Evolutionary conservation across 35 echinoderm and acorn worm genomes (phyloP).

Genomic region (Patiria miniata): DNA sequence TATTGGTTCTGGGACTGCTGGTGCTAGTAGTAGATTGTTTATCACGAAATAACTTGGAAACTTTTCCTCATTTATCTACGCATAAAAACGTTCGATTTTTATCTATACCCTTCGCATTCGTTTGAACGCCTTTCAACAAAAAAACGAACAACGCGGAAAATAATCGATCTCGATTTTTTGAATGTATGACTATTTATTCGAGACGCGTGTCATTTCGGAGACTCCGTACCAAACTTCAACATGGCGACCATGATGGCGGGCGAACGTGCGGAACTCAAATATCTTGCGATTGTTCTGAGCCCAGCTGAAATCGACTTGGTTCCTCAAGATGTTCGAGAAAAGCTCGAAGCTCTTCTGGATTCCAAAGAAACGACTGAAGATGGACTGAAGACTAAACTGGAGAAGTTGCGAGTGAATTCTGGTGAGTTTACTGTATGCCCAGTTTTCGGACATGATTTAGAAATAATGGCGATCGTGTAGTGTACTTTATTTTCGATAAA

Average conservation of each 20-base stretch:
- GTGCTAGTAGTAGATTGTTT: too few species aligned
- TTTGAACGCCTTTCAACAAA: too few species aligned
- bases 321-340: constrained; percentile 32
- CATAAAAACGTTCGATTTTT: too few species aligned
- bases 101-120: too few species aligned
- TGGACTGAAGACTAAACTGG: constrained; percentile 73
- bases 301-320: constrained; percentile 54
- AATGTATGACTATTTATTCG: too few species aligned
- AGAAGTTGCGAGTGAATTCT: constrained; percentile 62
- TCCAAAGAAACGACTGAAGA: constrained; percentile 59
- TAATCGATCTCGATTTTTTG: too few species aligned
- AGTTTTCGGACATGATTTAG: not conserved
- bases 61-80: too few species aligned
- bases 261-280: constrained; percentile 29
- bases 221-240: not conserved
- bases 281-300: constrained; percentile 32
- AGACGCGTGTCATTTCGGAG: not conserved
- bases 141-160: too few species aligned
- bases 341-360: constrained; percentile 63
- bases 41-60: too few species aligned
- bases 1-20: too few species aligned
- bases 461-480: not conserved
- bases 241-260: constrained; percentile 54
- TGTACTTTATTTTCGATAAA: too few species aligned
- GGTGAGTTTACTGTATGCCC: constrained; percentile 43